Base-by-base conservation (phyloP, 2,797 vertebrate species). In the Syndactyla subalaris region DNA sequence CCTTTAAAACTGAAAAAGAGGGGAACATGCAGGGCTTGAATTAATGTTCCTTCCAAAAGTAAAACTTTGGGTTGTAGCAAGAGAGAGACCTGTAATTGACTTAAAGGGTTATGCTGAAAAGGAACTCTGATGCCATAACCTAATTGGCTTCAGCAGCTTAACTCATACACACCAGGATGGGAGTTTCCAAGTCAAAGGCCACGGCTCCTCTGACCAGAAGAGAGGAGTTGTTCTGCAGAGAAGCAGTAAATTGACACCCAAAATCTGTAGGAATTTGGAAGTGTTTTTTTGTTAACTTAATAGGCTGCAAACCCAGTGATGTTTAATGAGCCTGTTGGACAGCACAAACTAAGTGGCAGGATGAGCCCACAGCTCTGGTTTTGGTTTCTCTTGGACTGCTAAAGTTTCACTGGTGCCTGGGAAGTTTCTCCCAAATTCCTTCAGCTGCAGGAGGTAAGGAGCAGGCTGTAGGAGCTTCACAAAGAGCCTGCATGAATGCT, bases 281-380 rank as follows among this genome's bases (percentile, higher is more conserved):
- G 32, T 20, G 3, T 80, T 92, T 95, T 58, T 71, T 59, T 82
- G 59, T 88, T 85, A 89, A 36, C 61, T 94, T 90, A 91, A 85
- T 49, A 27, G 49, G n/a, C 71, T 32, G 6, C 71, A 68, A 93
- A 80, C 51, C 63, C 55, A 30, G 10, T 29, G 66, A 48, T 38
- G 17, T 79, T 90, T 67, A 72, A 74, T 65, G 89, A 93, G 41
- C 41, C 46, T 82, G 46, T 18, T 66, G 59, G 79, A 67, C 36
- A 57, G 70, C 12, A 45, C 54, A 41, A 61, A 29, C 30, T 32
- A 36, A 89, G 39, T 49, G 84, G 57, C 18, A 43, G 0, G 3
- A 57, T 27, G 52, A 74, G 54, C 59, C 22, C 26, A 18, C 34
- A 29, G 76, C 3, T 70, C 20, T 57, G 88, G n/a, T 67, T 73